Evolutionary conservation across 2,888 invertebrate species (phyloP).

Genomic region (Aleiodes testaceus): DNA sequence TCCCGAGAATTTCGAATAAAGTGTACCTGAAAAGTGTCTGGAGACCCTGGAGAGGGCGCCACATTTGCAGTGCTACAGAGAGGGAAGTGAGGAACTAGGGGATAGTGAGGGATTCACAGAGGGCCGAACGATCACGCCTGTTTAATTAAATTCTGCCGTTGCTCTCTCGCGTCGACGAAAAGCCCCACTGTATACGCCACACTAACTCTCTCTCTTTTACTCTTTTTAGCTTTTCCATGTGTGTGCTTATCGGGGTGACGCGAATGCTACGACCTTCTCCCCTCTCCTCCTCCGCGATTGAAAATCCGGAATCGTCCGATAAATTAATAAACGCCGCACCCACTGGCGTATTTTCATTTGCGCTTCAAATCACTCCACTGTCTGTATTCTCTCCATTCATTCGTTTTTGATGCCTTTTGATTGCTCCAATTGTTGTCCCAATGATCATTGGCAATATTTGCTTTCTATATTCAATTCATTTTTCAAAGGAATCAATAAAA

Average conservation of each 20-base stretch:
- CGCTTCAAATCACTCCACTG: constrained; percentile 1
- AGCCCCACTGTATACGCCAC: constrained; percentile 35
- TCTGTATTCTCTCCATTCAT: constrained; percentile 14
- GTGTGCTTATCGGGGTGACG: constrained; percentile 45
- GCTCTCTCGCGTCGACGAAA: constrained; percentile 4
- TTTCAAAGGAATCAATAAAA: neutral
- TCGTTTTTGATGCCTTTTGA: constrained; percentile 44
- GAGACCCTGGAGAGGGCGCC: neutral
- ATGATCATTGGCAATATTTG: constrained; percentile 17
- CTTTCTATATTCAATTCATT: neutral
- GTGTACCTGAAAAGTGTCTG: constrained; percentile 8
- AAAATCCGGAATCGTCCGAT: constrained; percentile 57
- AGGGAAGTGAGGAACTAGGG: neutral
- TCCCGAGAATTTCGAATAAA: constrained; percentile 54
- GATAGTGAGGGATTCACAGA: constrained; percentile 29
- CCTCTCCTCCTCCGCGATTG: constrained; percentile 43
- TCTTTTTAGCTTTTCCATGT: constrained; percentile 15
- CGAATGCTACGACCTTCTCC: constrained; percentile 41
- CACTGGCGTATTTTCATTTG: constrained; percentile 8
- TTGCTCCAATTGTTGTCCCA: constrained; percentile 50
- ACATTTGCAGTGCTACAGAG: neutral
- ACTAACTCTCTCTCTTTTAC: constrained; percentile 33
- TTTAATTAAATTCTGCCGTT: constrained; percentile 72
- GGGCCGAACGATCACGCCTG: constrained; percentile 51
- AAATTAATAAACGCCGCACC: constrained; percentile 57